Evolutionary conservation across 1,140 invertebrate genomes (phyloP), one percentile per base, ranked within the genome.

Genomic region (Drosophila lini): DNA sequence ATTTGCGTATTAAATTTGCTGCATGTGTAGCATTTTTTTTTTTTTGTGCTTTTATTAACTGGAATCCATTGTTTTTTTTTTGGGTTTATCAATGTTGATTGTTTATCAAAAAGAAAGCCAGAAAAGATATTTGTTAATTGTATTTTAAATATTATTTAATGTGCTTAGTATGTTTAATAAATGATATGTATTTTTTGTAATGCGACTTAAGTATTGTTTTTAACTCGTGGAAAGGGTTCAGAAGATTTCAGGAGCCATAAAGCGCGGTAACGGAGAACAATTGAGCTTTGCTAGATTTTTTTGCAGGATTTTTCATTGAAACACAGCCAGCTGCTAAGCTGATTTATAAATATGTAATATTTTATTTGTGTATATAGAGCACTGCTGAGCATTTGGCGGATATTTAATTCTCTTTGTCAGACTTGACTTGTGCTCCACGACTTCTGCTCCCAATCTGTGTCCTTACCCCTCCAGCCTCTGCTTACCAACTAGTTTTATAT

Each of bases 111-210:
- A n/a, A 25, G 31, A 38, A 64, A 32, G 13, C 34, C 28, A 59
- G 64, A 57, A 59, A 60, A 67, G 59, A 74, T 74, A 16, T 56
- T 65, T 36, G 32, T 41, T 41, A 47, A 50, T 57, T 11, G 53
- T 38, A 42, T 65, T 53, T 71, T 44, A 41, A 53, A 41, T 60
- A 36, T 63, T 57, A 28, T 62, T 58, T 52, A 42, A 57, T 53
- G 47, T 58, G 48, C 50, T 80, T 47, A 53, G 44, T 61, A 65
- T 31, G 48, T 57, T 61, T 36, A 69, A 53, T 81, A 85, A 85
- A 81, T 85, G 81, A 85, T 85, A 85, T 85, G 81, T 78, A 71
- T 80, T 57, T 61, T 62, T 83, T 42, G 22, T 15, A 50, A 52
- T 60, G 22, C 25, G 47, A 44, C 41, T 28, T 50, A 34, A 63